Percentiles rank a stretch among this genome's conserved stretches.
phyloP scores from a whole-genome alignment of 2,797 vertebrate species.

The Borostomias antarcticus region DNA sequence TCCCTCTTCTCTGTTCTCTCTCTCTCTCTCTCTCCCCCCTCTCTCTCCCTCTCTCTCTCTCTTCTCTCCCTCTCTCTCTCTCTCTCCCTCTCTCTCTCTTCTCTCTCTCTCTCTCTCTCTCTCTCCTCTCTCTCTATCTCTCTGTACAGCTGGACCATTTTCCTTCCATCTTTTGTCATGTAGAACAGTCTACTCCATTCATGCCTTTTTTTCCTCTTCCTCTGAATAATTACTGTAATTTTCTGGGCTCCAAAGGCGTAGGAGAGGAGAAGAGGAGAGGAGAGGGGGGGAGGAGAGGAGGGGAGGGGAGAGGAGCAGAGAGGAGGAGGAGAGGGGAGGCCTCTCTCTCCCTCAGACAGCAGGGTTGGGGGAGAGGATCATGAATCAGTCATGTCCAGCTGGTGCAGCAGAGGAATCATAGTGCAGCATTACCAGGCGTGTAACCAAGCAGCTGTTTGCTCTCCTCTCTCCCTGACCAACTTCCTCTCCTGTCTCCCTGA shows the following conservation, averaged over 20 bases:
- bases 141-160: not conserved
- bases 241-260: not conserved
- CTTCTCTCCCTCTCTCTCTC: too few species aligned
- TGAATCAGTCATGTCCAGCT: constrained; percentile 10
- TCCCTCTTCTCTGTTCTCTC: not conserved
- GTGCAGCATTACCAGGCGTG: not conserved
- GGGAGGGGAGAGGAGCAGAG: too few species aligned
- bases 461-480: not conserved
- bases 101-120: too few species aligned
- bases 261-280: too few species aligned
- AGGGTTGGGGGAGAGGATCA: not conserved
- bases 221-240: constrained; percentile 5
- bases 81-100: too few species aligned
- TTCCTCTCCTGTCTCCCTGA: too few species aligned
- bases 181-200: not conserved
- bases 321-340: too few species aligned
- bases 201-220: not conserved
- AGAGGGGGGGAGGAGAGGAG: too few species aligned
- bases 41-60: not conserved
- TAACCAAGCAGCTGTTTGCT: not conserved
- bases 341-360: not conserved
- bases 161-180: constrained; percentile 6
- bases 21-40: not conserved
- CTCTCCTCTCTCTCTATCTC: not conserved
- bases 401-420: not conserved